A percentile compares a stretch with the other conserved stretches of the same genome.
Conservation (phyloP, 2,113 vertebrate genomes). For the Cisticola juncidis region DNA sequence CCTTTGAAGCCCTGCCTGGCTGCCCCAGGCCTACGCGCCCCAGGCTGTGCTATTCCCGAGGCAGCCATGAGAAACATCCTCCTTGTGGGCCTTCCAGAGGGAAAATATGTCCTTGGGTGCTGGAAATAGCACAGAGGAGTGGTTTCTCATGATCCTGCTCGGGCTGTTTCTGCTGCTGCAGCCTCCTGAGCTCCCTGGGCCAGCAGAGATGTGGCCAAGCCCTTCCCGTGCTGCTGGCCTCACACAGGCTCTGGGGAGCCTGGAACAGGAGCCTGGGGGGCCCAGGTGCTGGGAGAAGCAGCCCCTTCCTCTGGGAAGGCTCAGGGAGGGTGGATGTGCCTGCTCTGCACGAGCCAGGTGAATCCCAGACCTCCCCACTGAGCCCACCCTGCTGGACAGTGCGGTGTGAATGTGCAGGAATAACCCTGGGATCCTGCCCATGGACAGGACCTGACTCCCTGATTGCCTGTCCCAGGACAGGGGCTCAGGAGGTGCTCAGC, state of each 20-base stretch:
- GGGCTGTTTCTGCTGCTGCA: background rate
- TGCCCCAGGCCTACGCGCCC: conserved; percentile 20
- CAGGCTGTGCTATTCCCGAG: conserved; percentile 10
- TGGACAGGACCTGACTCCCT: too few species aligned
- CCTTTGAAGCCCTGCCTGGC: conserved; percentile 11
- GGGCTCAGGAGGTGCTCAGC: background rate
- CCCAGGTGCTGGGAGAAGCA: background rate
- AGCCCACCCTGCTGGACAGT: background rate
- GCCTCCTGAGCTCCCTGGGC: background rate
- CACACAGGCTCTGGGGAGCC: background rate
- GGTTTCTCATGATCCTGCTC: conserved; percentile 63
- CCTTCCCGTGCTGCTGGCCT: background rate
- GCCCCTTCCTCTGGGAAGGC: background rate
- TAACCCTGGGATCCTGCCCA: background rate
- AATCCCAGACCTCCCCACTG: background rate
- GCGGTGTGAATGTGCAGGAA: background rate
- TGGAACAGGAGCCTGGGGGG: background rate
- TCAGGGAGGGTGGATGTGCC: background rate
- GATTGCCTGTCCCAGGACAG: background rate
- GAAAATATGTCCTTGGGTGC: conserved; percentile 31
- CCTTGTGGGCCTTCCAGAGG: conserved; percentile 34
- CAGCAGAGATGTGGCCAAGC: background rate
- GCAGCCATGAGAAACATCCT: conserved; percentile 70
- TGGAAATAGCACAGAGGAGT: conserved; percentile 64
- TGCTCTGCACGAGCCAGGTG: fast-evolving